Percentiles rank a stretch among this genome's conserved stretches.
Conservation (phyloP, 2,113 vertebrate species). For the Calyptomena viridis region DNA sequence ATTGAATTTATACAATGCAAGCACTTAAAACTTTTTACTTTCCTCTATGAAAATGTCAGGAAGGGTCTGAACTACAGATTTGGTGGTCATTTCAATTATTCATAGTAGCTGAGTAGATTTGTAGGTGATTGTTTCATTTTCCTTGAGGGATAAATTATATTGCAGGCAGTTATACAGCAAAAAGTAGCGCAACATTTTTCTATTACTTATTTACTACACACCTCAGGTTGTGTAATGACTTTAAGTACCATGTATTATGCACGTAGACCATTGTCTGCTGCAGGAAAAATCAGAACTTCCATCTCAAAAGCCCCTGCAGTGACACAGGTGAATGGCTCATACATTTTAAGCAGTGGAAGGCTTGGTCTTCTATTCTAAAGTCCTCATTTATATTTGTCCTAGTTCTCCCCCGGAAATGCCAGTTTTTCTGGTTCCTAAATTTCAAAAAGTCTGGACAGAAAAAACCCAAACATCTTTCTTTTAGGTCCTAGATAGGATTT, state of each 20-base stretch:
- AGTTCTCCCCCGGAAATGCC: not conserved
- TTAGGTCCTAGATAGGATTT: not conserved
- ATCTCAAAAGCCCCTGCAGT: not conserved
- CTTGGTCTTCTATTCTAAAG: not conserved
- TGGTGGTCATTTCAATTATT: constrained; percentile 45
- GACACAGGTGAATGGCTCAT: not conserved
- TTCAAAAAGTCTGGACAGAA: not conserved
- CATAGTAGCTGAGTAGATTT: constrained; percentile 5
- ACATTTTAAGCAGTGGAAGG: not conserved
- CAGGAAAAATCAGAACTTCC: constrained; percentile 10
- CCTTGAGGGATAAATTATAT: constrained; percentile 34
- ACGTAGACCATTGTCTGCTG: not conserved
- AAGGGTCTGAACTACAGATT: not conserved
- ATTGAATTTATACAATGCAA: not conserved
- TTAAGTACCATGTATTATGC: constrained; percentile 11
- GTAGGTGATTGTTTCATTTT: constrained; percentile 44
- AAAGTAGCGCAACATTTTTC: not conserved
- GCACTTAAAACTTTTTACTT: not conserved
- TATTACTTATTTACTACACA: constrained; percentile 48
- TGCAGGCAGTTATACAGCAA: not conserved
- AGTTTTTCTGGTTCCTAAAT: not conserved
- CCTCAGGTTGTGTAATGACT: constrained; percentile 10
- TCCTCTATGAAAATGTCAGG: not conserved
- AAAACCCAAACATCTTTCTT: rapidly evolving
- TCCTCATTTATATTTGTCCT: not conserved